A percentile compares a stretch with the other conserved stretches of the same genome.
Evolutionary conservation across 1,140 invertebrate species (phyloP).

Genomic region (Drosophila tropicalis): DNA sequence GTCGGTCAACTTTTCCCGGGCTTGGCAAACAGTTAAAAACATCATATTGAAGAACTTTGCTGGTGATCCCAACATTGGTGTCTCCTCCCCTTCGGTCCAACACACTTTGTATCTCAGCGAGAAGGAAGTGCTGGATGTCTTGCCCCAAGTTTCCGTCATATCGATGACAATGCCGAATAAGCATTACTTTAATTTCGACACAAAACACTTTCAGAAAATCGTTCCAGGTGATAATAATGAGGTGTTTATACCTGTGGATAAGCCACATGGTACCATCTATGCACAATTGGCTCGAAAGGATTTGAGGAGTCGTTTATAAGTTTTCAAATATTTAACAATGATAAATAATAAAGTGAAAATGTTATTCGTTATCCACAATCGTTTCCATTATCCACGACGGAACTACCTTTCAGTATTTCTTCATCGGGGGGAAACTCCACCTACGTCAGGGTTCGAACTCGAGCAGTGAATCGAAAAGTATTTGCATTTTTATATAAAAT

Average conservation of each 20-base stretch:
- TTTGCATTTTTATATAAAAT: too few species aligned
- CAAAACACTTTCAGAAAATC: conserved; percentile 87
- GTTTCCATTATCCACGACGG: too few species aligned
- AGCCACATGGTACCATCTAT: conserved; percentile 90
- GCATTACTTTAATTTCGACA: conserved; percentile 90
- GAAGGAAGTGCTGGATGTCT: conserved; percentile 86
- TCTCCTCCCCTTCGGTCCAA: conserved; percentile 90
- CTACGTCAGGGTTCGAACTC: too few species aligned
- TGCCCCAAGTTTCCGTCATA: conserved; percentile 87
- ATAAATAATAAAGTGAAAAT: background rate
- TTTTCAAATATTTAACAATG: background rate
- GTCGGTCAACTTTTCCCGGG: conserved; percentile 87
- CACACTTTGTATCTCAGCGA: conserved; percentile 89
- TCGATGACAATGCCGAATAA: conserved; percentile 91
- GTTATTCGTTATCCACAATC: too few species aligned
- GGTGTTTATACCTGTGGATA: conserved; percentile 89
- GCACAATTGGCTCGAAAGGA: conserved; percentile 86
- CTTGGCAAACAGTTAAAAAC: conserved; percentile 87
- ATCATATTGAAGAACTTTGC: conserved; percentile 89
- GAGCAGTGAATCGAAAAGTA: too few species aligned
- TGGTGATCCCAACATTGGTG: conserved; percentile 87
- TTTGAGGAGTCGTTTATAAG: conserved; percentile 82
- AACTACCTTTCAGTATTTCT: too few species aligned
- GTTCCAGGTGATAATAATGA: conserved; percentile 86
- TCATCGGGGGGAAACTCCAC: too few species aligned